Conservation (phyloP, 2,888 invertebrate genomes). For the Harpagoxenus sublaevis region DNA sequence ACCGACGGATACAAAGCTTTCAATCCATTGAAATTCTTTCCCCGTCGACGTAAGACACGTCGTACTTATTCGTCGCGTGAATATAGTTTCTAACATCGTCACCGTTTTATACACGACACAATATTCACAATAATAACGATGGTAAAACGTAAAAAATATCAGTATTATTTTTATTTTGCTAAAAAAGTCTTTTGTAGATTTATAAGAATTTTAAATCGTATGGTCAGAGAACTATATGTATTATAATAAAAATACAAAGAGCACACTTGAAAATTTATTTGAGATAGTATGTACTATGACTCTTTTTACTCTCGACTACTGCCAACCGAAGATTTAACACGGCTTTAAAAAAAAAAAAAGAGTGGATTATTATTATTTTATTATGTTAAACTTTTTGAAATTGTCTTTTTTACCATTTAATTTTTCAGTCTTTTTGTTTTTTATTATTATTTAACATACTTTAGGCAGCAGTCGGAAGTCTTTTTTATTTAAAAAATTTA, state of each 20-base stretch:
- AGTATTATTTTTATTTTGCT: background rate
- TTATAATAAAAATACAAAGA: background rate
- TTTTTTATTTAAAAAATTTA: too few relatives aligned
- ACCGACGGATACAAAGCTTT: slow-evolving; percentile 31
- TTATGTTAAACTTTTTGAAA: too few relatives aligned
- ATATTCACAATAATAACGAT: background rate
- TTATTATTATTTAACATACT: too few relatives aligned
- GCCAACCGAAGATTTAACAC: too few relatives aligned
- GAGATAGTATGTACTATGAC: background rate
- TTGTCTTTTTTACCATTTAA: too few relatives aligned
- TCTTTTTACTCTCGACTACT: background rate
- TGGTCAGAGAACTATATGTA: background rate
- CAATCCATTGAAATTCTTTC: slow-evolving; percentile 10
- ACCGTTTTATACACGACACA: background rate
- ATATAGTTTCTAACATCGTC: background rate
- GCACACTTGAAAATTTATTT: background rate
- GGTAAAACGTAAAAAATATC: background rate
- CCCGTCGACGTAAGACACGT: background rate
- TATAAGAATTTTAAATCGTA: background rate
- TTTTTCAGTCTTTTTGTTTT: too few relatives aligned
- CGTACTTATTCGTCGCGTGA: background rate
- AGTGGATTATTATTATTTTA: too few relatives aligned
- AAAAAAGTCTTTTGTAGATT: background rate
- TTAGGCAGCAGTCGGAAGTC: too few relatives aligned
- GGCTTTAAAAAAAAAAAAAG: too few relatives aligned